Percentiles rank a stretch among this genome's conserved stretches.
Conservation (phyloP, 1,140 invertebrate species). For the Trialeurodes vaporariorum region DNA sequence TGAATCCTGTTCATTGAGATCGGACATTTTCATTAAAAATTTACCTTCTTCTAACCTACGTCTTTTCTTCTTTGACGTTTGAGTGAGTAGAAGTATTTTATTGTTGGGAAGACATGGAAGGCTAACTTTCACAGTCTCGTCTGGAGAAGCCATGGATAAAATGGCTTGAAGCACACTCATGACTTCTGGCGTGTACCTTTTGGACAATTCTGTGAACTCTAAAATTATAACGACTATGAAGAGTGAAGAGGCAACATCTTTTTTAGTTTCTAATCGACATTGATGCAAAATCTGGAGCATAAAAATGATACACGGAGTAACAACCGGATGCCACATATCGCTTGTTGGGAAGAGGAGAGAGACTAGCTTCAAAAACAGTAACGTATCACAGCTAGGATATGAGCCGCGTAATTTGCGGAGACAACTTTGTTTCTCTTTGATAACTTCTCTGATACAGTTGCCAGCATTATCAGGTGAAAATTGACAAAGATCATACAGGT, state of each 20-base stretch:
- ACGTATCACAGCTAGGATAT: constrained; percentile 55
- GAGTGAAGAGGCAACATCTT: constrained; percentile 63
- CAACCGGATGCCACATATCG: constrained; percentile 76
- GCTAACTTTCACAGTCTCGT: constrained; percentile 2
- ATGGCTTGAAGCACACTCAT: constrained; percentile 64
- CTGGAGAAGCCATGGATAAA: constrained; percentile 28
- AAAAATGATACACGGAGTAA: constrained; percentile 69
- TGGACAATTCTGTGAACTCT: constrained; percentile 69
- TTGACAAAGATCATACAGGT: constrained; percentile 61
- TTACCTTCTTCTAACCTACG: too few relatives aligned
- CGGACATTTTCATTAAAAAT: constrained; percentile 22
- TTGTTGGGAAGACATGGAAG: neutral
- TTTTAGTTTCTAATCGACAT: constrained; percentile 44
- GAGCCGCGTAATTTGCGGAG: constrained; percentile 47
- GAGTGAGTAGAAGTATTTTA: too few relatives aligned
- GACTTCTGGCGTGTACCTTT: constrained; percentile 62
- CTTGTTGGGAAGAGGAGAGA: constrained; percentile 72
- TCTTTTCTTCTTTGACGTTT: too few relatives aligned
- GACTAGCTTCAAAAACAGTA: constrained; percentile 68
- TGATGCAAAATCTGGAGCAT: constrained; percentile 63
- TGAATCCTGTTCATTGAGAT: constrained; percentile 36
- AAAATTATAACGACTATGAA: constrained; percentile 58
- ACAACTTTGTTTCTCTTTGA: constrained; percentile 58
- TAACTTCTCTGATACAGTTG: constrained; percentile 48
- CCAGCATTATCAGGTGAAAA: constrained; percentile 52